These are phyloP conservation scores for Latheticus oryzae DNA, from an alignment of 2,888 invertebrate genomes.

Conservation along the genomic window DNA sequence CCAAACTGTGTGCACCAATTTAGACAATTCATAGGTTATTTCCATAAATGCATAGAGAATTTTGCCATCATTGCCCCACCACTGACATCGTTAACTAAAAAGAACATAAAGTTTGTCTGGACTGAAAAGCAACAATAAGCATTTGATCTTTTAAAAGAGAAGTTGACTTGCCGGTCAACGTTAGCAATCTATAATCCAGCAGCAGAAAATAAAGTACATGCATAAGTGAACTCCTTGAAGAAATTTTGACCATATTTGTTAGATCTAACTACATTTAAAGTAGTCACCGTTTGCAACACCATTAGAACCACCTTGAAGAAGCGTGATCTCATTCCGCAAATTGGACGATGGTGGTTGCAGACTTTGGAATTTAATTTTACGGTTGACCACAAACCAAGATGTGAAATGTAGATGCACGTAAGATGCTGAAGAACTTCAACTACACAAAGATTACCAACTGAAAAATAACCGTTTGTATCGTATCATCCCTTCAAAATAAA, in stretches of 20 bases:
- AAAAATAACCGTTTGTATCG: conserved; percentile 15
- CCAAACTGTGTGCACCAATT: conserved; percentile 47
- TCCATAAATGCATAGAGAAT: conserved; percentile 47
- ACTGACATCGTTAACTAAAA: conserved; percentile 47
- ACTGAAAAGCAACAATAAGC: conserved; percentile 18
- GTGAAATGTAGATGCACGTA: conserved; percentile 51
- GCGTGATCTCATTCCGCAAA: conserved; percentile 37
- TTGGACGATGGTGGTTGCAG: conserved; percentile 52
- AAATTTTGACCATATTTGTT: conserved; percentile 2
- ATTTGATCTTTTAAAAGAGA: conserved; percentile 24
- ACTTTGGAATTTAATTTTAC: conserved; percentile 51
- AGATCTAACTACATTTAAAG: conserved; percentile 8
- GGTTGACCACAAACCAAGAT: conserved; percentile 50
- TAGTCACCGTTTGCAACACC: conserved; percentile 39
- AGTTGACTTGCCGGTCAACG: conserved; percentile 16
- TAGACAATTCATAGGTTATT: conserved; percentile 44
- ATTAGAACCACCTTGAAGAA: conserved; percentile 35
- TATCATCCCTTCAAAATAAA: conserved; percentile 4
- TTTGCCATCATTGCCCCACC: conserved; percentile 49
- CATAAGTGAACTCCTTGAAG: conserved; percentile 23
- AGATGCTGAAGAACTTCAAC: too few relatives aligned
- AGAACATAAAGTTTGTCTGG: conserved; percentile 42
- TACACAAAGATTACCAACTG: conserved; percentile 26
- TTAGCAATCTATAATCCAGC: conserved; percentile 23
- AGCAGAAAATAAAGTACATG: conserved; percentile 47